Conservation (phyloP, 2,888 invertebrate genomes). For the Carterocephalus palaemon region DNA sequence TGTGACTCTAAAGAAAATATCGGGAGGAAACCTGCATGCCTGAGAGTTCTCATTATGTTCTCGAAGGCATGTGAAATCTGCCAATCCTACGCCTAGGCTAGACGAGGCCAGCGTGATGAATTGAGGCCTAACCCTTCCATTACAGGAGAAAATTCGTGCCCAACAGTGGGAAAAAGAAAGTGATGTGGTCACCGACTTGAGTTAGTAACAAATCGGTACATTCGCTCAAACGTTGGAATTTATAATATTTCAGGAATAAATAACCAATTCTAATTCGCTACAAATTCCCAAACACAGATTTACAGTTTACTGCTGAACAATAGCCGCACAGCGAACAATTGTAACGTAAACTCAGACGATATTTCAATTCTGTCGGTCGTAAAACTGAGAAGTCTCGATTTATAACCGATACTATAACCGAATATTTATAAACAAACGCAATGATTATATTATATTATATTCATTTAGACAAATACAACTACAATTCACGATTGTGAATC, state of each 20-base stretch:
- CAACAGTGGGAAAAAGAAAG: too few species aligned
- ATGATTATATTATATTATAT: slow-evolving; percentile 14
- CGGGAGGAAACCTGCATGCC: too few species aligned
- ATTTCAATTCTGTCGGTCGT: slow-evolving; percentile 5
- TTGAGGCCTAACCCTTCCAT: too few species aligned
- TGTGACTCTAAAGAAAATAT: too few species aligned
- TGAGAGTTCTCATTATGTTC: too few species aligned
- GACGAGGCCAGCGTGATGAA: too few species aligned
- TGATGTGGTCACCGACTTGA: too few species aligned
- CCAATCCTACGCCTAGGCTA: too few species aligned
- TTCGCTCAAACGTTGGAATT: not conserved
- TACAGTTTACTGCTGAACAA: not conserved
- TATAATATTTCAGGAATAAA: not conserved
- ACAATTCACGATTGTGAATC: slow-evolving; percentile 14
- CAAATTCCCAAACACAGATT: not conserved
- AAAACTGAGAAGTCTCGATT: slow-evolving; percentile 8
- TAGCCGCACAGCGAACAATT: not conserved
- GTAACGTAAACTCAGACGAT: slow-evolving; percentile 4
- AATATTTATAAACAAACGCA: slow-evolving; percentile 20
- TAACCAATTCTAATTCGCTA: not conserved
- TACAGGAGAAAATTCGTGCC: too few species aligned
- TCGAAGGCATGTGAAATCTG: too few species aligned
- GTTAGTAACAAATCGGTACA: too few species aligned
- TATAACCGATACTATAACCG: slow-evolving; percentile 13
- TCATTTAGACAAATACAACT: slow-evolving; percentile 7